Evolutionary conservation across 2,888 invertebrate genomes (phyloP).

Genomic region (Ferrisia virgata): DNA sequence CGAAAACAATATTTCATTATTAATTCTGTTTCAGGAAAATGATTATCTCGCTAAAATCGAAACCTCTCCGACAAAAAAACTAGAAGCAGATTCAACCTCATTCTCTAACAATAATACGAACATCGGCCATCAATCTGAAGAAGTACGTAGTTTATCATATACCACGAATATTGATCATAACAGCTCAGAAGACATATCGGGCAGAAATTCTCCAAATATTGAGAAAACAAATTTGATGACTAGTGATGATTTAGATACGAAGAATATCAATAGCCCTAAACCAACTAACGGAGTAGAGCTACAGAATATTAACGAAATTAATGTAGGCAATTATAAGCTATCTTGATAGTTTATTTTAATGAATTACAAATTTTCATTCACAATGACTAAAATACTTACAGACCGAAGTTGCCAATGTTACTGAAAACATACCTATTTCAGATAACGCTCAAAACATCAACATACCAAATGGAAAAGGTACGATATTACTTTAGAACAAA

Average conservation of each 20-base stretch:
- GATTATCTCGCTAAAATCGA: neutral
- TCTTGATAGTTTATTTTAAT: neutral
- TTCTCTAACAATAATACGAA: neutral
- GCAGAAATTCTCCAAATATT: neutral
- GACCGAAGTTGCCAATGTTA: neutral
- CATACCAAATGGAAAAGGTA: neutral
- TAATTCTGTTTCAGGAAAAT: neutral
- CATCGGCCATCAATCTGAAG: neutral
- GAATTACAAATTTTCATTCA: neutral
- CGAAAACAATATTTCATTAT: neutral
- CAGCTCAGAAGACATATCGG: neutral
- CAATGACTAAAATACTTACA: neutral
- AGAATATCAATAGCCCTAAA: neutral
- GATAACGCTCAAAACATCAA: neutral
- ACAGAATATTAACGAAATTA: neutral
- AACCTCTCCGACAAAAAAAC: neutral
- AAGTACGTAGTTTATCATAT: neutral
- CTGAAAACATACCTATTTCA: neutral
- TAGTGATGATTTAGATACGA: neutral
- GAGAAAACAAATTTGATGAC: neutral
- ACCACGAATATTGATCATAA: slow-evolving; percentile 3
- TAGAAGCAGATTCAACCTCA: neutral
- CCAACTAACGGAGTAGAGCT: neutral
- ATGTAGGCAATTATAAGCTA: neutral
- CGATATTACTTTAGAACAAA: too few relatives aligned